Percentiles rank a stretch among this genome's conserved stretches.
phyloP scores from a whole-genome alignment of 1,140 invertebrate genomes.

The Callitettix versicolor region DNA sequence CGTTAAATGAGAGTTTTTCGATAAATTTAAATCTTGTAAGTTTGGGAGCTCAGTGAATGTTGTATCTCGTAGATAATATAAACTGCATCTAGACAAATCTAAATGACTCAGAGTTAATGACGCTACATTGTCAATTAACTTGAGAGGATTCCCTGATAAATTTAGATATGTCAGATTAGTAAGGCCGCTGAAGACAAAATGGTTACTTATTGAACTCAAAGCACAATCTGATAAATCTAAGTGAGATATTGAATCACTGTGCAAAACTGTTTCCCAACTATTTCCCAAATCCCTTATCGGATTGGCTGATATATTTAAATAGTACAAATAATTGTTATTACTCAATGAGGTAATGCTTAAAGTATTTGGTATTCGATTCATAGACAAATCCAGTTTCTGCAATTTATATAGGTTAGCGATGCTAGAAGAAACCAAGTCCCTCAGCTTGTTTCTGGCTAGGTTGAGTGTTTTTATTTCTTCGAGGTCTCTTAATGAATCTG shows the following conservation, averaged over 20 bases:
- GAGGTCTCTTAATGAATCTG: too few species aligned
- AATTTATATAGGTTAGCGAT: too few species aligned
- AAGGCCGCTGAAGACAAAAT: not conserved
- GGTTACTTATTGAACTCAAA: not conserved
- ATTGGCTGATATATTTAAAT: not conserved
- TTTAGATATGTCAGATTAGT: not conserved
- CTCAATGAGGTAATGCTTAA: too few species aligned
- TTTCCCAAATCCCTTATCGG: not conserved
- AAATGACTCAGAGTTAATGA: conserved; percentile 1
- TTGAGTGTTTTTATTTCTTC: too few species aligned
- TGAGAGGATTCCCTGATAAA: conserved; percentile 1
- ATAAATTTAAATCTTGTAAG: not conserved
- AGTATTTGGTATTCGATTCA: too few species aligned
- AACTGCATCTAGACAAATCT: conserved; percentile 3
- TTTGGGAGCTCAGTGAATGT: not conserved
- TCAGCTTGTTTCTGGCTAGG: too few species aligned
- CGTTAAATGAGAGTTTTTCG: conserved; percentile 1
- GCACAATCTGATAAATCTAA: not conserved
- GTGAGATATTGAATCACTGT: conserved; percentile 1
- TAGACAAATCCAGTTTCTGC: too few species aligned
- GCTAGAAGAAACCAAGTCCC: too few species aligned
- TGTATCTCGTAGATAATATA: not conserved
- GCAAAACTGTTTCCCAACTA: not conserved
- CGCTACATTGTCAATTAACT: not conserved
- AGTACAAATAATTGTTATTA: too few species aligned